Conservation (phyloP, 2,888 invertebrate species). For the Pasiphila rectangulata region DNA sequence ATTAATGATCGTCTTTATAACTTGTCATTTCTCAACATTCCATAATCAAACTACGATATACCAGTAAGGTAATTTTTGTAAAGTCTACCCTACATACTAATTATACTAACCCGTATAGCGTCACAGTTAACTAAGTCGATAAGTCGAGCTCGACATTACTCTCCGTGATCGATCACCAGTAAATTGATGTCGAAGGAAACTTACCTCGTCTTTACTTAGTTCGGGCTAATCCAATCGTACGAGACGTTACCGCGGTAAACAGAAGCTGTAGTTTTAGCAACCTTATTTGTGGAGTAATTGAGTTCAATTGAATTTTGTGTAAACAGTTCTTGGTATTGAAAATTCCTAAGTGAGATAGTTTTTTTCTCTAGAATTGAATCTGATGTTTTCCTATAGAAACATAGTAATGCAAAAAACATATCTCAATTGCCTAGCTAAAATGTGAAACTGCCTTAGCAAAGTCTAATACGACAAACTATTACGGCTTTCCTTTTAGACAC, state of each 20-base stretch:
- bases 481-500: constrained; percentile 31
- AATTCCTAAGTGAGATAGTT: no score
- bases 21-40: no score
- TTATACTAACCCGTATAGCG: constrained; percentile 1
- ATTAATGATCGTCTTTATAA: no score
- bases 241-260: constrained; percentile 38
- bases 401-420: no score
- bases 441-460: constrained; percentile 15
- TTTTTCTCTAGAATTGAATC: no score
- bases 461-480: constrained; percentile 25
- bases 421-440: not conserved
- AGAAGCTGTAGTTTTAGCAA: constrained; percentile 24
- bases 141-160: constrained; percentile 41
- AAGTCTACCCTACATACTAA: not conserved
- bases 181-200: constrained; percentile 46
- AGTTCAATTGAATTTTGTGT: constrained; percentile 1
- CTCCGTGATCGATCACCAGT: constrained; percentile 47
- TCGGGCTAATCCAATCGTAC: constrained; percentile 36
- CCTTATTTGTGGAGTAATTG: constrained; percentile 5
- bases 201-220: constrained; percentile 44
- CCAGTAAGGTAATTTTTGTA: no score
- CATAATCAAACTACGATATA: no score
- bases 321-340: no score
- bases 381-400: no score
- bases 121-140: constrained; percentile 29